Conservation (phyloP, 2,797 vertebrate genomes). For the Megaceryle alcyon region DNA sequence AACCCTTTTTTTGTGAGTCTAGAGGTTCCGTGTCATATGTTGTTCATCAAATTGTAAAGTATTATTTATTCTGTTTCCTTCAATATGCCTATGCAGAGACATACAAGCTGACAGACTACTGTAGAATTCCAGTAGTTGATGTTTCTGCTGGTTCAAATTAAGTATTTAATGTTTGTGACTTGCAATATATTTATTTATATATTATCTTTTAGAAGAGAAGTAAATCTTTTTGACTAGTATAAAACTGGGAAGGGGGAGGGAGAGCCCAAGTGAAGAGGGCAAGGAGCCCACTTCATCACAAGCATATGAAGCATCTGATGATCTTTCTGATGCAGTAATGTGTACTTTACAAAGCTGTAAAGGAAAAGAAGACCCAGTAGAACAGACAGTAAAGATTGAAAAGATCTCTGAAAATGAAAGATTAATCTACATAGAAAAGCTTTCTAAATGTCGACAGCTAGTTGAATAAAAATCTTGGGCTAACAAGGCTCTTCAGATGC, state of each 20-base stretch:
- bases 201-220: slow-evolving; percentile 43
- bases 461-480: not conserved
- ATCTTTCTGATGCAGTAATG: not conserved
- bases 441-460: not conserved
- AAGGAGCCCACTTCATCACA: not conserved
- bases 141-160: slow-evolving; percentile 52
- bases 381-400: not conserved
- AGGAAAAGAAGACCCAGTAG: not conserved
- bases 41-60: slow-evolving; percentile 73
- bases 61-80: slow-evolving; percentile 66
- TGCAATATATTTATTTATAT: slow-evolving; percentile 30
- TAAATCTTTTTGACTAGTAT: slow-evolving; percentile 36
- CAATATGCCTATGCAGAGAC: slow-evolving; percentile 25
- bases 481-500: not conserved
- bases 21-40: slow-evolving; percentile 49
- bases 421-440: not conserved
- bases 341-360: not conserved
- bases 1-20: slow-evolving; percentile 26
- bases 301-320: not conserved
- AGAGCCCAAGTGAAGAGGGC: not conserved
- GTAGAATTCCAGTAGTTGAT: slow-evolving; percentile 42
- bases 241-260: not conserved
- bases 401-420: not conserved
- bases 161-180: slow-evolving; percentile 56
- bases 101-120: slow-evolving; percentile 40